Evolutionary conservation across 2,797 vertebrate species (phyloP).

Genomic region (Menidia menidia): DNA sequence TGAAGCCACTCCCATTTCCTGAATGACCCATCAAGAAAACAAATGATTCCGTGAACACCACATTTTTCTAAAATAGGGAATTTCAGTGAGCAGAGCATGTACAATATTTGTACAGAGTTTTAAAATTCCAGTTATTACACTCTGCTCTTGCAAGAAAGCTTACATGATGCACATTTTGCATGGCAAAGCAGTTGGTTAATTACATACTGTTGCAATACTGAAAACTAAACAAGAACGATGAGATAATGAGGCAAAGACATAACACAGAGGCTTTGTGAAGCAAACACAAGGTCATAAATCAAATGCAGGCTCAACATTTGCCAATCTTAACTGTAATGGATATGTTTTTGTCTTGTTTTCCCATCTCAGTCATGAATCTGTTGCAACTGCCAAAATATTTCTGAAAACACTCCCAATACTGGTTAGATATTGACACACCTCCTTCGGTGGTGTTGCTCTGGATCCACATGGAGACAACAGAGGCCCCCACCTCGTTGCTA

Average conservation of each 20-base stretch:
- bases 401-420: background rate
- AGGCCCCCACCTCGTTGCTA: constrained; percentile 90
- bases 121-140: constrained; percentile 34
- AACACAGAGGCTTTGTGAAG: constrained; percentile 8
- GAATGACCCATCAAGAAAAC: constrained; percentile 64
- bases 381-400: background rate
- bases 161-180: constrained; percentile 21
- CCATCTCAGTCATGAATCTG: background rate
- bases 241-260: constrained; percentile 9
- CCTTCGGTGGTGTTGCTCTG: constrained; percentile 90
- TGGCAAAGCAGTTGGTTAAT: constrained; percentile 30
- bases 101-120: constrained; percentile 21
- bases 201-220: constrained; percentile 24
- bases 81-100: background rate
- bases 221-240: constrained; percentile 35
- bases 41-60: constrained; percentile 40
- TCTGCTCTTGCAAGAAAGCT: constrained; percentile 17
- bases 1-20: constrained; percentile 75
- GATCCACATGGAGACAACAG: constrained; percentile 83
- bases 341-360: constrained; percentile 8
- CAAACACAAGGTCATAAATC: constrained; percentile 15
- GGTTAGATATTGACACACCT: constrained; percentile 81
- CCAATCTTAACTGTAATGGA: background rate
- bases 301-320: constrained; percentile 3
- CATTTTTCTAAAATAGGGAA: constrained; percentile 19